Evolutionary conservation across 2,888 invertebrate species (phyloP), one percentile per base, ranked within the genome.

Genomic region (Gymnoscelis rufifasciata): DNA sequence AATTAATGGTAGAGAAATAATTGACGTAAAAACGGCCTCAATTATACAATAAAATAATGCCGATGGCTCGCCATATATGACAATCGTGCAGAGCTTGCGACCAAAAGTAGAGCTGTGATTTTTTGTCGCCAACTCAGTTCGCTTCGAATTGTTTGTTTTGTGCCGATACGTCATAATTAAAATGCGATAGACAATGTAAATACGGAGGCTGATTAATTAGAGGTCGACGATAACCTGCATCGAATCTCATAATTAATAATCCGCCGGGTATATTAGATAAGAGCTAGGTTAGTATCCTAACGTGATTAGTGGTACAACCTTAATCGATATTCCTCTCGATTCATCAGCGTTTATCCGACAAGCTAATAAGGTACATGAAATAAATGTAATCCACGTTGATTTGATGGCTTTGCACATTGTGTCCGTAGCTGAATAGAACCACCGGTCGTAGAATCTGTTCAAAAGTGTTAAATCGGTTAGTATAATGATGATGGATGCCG

Each of bases 401-500:
- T 29, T 47, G 45, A 51, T 48, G 43, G 51, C 63, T 61, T 64
- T 58, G 66, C 59, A 63, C 60, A 56, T 58, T 51, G 59, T 62
- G 57, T 56, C 57, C 64, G 62, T 61, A 40, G 4, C 31, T 52
- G 54, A 53, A 59, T 56, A 72, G 74, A 73, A 78, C 75, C 74
- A 76, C 69, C n/a, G 79, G 72, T 73, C 14, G 45, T 71, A 71
- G 74, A 84, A 83, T 84, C 82, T 82, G 83, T 86, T 86, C 79
- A 79, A 88, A 88, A 88, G 88, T 88, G 88, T 88, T 88, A 88
- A 88, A 86, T 86, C 88, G 78, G 88, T 88, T 88, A 84, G 80
- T 84, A 80, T 87, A 88, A 88, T 88, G 87, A 88, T 88, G 88
- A 88, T 88, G 80, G 83, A 88, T 88, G 82, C 76, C 61, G 78